phyloP scores from a whole-genome alignment of 1,140 invertebrate genomes.

The Neodiprion fabricii region DNA sequence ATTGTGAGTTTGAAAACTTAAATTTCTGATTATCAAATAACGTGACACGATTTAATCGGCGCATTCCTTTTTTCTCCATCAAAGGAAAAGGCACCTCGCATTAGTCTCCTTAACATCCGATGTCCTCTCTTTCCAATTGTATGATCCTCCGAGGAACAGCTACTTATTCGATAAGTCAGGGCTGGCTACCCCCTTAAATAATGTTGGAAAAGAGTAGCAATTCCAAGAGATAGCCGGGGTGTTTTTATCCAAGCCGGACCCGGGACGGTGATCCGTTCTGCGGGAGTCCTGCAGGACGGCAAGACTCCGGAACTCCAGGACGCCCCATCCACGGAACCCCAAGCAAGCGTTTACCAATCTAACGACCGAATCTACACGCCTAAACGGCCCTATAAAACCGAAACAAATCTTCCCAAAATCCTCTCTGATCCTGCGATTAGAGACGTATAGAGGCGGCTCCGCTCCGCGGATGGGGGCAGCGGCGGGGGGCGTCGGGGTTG shows the following conservation, averaged over 20 bases:
- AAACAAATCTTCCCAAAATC: slow-evolving; percentile 53
- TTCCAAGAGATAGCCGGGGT: not conserved
- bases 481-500: slow-evolving; percentile 7
- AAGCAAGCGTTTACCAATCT: slow-evolving; percentile 42
- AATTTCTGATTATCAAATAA: too few relatives aligned
- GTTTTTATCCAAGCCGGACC: not conserved
- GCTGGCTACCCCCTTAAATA: not conserved
- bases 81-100: too few relatives aligned
- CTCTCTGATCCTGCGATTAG: slow-evolving; percentile 35
- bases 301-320: not conserved
- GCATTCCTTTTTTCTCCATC: too few relatives aligned
- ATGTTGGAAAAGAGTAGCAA: not conserved
- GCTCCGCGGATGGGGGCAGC: slow-evolving; percentile 6
- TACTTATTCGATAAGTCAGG: too few relatives aligned
- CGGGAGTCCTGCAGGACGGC: not conserved
- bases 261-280: too few relatives aligned
- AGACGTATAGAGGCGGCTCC: slow-evolving; percentile 10
- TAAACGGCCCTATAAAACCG: slow-evolving; percentile 54
- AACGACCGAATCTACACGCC: slow-evolving; percentile 54
- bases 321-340: not conserved
- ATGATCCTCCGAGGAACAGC: too few relatives aligned
- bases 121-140: too few relatives aligned
- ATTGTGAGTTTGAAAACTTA: too few relatives aligned
- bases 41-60: too few relatives aligned
- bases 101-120: too few relatives aligned